These are phyloP conservation scores for Trissolcus basalis DNA, from an alignment of 1,140 invertebrate species.

Conservation along the genomic window DNA sequence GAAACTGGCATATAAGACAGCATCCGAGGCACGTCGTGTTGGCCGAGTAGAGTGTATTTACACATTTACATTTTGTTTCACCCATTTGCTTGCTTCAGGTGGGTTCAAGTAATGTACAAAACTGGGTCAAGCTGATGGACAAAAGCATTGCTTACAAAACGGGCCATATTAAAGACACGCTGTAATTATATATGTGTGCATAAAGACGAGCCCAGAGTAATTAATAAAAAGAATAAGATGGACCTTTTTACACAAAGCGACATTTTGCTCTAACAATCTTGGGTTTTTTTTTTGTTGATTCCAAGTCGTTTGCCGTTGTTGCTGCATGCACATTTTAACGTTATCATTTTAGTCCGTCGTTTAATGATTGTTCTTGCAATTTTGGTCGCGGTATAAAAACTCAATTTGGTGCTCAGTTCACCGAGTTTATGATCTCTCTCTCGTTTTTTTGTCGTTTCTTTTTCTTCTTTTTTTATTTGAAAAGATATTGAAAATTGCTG, in stretches of 20 bases:
- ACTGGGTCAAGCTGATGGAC: slow-evolving; percentile 58
- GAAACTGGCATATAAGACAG: slow-evolving; percentile 41
- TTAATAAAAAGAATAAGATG: slow-evolving; percentile 43
- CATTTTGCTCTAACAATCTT: background rate
- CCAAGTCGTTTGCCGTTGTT: background rate
- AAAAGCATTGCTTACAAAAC: slow-evolving; percentile 39
- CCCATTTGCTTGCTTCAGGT: slow-evolving; percentile 43
- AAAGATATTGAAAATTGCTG: too few relatives aligned
- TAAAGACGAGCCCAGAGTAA: slow-evolving; percentile 27
- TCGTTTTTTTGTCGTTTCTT: too few relatives aligned
- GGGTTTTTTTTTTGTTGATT: background rate
- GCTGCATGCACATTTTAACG: background rate
- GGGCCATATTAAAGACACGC: slow-evolving; percentile 31
- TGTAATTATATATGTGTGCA: slow-evolving; percentile 44
- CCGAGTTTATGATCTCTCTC: too few relatives aligned
- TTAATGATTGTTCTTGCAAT: too few relatives aligned
- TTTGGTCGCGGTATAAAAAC: too few relatives aligned
- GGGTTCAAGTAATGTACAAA: slow-evolving; percentile 33
- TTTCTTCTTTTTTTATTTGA: too few relatives aligned
- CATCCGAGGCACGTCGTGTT: slow-evolving; percentile 30
- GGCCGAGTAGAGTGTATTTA: slow-evolving; percentile 46
- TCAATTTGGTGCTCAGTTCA: too few relatives aligned
- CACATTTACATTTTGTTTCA: slow-evolving; percentile 58
- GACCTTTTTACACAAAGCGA: slow-evolving; percentile 14
- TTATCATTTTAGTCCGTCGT: background rate